Conservation (phyloP, 2,113 vertebrate species). For the Mustelus asterias region DNA sequence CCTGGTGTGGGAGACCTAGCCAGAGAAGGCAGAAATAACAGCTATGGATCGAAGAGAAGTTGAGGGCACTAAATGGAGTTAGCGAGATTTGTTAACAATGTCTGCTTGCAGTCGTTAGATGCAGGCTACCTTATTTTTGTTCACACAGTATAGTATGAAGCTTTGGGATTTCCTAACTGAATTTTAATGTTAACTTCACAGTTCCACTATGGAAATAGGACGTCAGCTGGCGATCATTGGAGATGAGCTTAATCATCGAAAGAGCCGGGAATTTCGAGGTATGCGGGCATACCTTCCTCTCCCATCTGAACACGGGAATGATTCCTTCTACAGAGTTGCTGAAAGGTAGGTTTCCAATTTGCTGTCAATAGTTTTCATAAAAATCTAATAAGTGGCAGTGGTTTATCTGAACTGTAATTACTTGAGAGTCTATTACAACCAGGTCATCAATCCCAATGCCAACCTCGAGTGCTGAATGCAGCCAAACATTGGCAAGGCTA, state of each 20-base stretch:
- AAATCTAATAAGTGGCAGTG: conserved; percentile 10
- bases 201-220: conserved; percentile 26
- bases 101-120: neutral
- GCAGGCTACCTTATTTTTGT: neutral
- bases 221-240: conserved; percentile 16
- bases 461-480: neutral
- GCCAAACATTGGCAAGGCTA: neutral
- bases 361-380: neutral
- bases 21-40: neutral
- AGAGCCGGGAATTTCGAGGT: neutral
- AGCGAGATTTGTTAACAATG: neutral
- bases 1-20: too few relatives aligned
- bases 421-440: neutral
- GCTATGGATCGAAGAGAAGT: neutral
- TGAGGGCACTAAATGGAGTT: neutral
- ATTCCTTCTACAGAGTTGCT: neutral
- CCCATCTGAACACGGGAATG: neutral
- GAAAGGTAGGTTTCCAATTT: neutral
- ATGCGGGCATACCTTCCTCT: neutral
- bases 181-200: neutral
- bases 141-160: neutral
- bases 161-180: neutral
- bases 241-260: conserved; percentile 22
- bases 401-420: neutral
- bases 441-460: neutral